These are phyloP conservation scores for Pipistrellus nathusii DNA, from an alignment of 2,797 vertebrate species.

Conservation along the genomic window DNA sequence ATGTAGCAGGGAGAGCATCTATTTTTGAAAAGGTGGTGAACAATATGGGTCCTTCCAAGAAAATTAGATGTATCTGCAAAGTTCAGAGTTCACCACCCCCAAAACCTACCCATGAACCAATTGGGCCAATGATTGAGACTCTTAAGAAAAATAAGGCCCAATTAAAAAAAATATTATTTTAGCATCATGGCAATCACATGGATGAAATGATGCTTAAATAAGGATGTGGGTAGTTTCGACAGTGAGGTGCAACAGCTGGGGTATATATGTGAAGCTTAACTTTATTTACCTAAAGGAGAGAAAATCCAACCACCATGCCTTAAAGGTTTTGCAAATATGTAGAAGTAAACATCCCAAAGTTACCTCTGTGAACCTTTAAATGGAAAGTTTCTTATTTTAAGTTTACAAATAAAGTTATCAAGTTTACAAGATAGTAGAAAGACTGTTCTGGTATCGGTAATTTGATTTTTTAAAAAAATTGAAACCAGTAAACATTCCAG, in stretches of 20 bases:
- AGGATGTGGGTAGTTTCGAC: neutral
- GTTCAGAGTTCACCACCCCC: neutral
- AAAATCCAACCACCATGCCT: neutral
- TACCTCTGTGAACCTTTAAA: neutral
- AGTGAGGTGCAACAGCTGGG: neutral
- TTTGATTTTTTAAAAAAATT: neutral
- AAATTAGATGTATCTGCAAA: neutral
- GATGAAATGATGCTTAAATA: neutral
- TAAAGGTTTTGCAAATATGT: neutral
- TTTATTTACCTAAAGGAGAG: neutral
- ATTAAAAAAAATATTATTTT: neutral
- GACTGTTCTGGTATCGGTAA: neutral
- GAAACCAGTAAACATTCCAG: constrained; percentile 61
- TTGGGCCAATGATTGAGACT: neutral
- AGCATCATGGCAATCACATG: neutral
- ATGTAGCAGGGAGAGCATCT: neutral
- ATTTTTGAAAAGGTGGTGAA: neutral
- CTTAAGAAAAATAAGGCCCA: neutral
- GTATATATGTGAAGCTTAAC: neutral
- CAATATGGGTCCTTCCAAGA: neutral
- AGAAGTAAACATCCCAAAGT: constrained; percentile 6
- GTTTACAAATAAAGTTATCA: neutral
- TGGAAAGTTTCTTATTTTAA: constrained; percentile 16
- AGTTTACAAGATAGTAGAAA: constrained; percentile 44
- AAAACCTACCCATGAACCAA: neutral